Evolutionary conservation across 2,113 vertebrate genomes (phyloP), one percentile per base, ranked within the genome.

Genomic region (Hydropotes inermis): DNA sequence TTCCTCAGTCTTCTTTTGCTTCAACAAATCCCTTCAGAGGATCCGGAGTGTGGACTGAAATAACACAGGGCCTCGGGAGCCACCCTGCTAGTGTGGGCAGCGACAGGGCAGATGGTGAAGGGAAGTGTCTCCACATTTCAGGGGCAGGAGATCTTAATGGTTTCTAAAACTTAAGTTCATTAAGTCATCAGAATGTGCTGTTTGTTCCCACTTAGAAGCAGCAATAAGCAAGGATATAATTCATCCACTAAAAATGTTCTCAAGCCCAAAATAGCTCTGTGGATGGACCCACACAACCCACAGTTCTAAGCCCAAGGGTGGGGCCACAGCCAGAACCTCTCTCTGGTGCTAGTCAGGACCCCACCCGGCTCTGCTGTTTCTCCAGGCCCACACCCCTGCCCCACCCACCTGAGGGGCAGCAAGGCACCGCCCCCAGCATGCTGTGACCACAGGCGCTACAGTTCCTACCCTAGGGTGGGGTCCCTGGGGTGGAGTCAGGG

Each of bases 201-300:
- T 43, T 86, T 50, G 47, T 57, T 60, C 92, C 95, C 74, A 85
- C 87, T 74, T 21, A 86, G 76, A 93, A 87, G 74, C 5, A 27
- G 81, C 58, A 60, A 83, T 15, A 57, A 16, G 54, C 88, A 83
- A 91, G 88, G 95, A 76, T 76, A 30, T 84, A 89, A 94, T 91
- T 89, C 86, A 55, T 74, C 74, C 8, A 74, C 93, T 89, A 93
- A 95, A 95, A 92, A 70, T n/a, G 61, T 28, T 94, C 70, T 89
- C 87, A 21, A 67, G 81, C 76, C 60, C 74, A 91, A 85, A 94
- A 84, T 19, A 95, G 93, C 61, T 64, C 39, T 87, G 50, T n/a
- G 47, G 43, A 54, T 43, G 57, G 82, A 55, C 55, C 79, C 78
- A 52, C n/a, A 91, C 27, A 61, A 43, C 54, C 89, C 58, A 3